These are phyloP conservation scores for Diacarnus erythraeanus DNA, from an alignment of 37 sponge, comb jelly and placozoan genomes.

Conservation along the genomic window DNA sequence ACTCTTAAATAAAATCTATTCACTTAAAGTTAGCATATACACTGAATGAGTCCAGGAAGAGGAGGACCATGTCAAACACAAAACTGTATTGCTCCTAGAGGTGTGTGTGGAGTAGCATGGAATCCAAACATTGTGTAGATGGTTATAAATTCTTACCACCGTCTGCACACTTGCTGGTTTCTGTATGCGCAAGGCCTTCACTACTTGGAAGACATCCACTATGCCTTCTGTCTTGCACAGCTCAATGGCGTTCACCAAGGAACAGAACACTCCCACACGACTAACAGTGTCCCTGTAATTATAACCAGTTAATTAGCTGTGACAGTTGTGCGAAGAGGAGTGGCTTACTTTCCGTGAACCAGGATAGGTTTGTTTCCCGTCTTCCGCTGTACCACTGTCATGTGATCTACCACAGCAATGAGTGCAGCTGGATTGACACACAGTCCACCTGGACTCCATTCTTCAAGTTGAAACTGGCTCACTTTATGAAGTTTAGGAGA, in stretches of 20 bases:
- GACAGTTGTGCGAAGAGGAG: background rate
- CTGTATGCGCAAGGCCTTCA: slow-evolving; percentile 58
- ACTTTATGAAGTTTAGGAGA: background rate
- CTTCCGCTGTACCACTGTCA: background rate
- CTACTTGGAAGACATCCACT: slow-evolving; percentile 82
- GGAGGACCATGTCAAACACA: slow-evolving; percentile 51
- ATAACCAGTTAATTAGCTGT: background rate
- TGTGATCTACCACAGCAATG: background rate
- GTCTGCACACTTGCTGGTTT: slow-evolving; percentile 58
- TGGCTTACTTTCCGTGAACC: background rate
- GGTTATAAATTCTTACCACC: slow-evolving; percentile 62
- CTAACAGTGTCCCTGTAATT: background rate
- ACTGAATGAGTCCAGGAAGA: slow-evolving; percentile 56
- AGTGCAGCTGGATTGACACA: background rate
- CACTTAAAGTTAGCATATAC: background rate
- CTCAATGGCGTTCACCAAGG: slow-evolving; percentile 49
- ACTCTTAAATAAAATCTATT: too few species aligned
- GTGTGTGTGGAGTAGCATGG: background rate
- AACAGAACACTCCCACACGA: background rate
- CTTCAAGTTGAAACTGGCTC: background rate
- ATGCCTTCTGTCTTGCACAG: slow-evolving; percentile 73
- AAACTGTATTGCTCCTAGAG: slow-evolving; percentile 46
- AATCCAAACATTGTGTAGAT: too few species aligned
- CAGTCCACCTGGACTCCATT: background rate
- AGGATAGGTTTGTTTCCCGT: background rate